Evolutionary conservation across 2,888 invertebrate species (phyloP).

Genomic region (Falcaria lacertinaria): DNA sequence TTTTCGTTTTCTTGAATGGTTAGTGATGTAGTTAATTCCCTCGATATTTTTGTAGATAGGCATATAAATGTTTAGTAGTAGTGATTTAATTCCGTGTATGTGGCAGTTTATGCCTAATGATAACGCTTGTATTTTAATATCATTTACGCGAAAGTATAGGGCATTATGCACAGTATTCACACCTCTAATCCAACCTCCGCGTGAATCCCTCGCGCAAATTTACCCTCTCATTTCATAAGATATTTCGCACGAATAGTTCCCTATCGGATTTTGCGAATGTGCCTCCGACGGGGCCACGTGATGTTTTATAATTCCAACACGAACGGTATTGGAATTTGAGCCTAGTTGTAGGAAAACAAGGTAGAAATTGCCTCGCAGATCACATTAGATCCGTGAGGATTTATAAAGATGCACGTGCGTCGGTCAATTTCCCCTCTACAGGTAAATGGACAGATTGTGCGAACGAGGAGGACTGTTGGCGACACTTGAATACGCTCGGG

Average conservation of each 20-base stretch:
- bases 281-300: conserved; percentile 33
- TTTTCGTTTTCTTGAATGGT: too few relatives aligned
- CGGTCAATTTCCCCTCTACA: conserved; percentile 47
- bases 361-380: conserved; percentile 5
- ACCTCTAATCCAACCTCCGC: conserved; percentile 19
- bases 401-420: conserved; percentile 33
- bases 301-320: conserved; percentile 9
- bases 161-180: conserved; percentile 6
- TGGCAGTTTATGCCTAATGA: too few relatives aligned
- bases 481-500: conserved; percentile 13
- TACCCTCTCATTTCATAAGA: conserved; percentile 51
- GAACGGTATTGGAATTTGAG: conserved; percentile 12
- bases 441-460: conserved; percentile 28
- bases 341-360: conserved; percentile 18
- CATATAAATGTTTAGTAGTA: too few relatives aligned
- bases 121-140: too few relatives aligned
- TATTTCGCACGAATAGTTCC: conserved; percentile 53
- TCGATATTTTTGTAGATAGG: too few relatives aligned
- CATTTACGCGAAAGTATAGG: not conserved
- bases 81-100: too few relatives aligned
- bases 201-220: conserved; percentile 45
- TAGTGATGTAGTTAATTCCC: too few relatives aligned
- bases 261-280: conserved; percentile 40
- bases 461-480: conserved; percentile 7
- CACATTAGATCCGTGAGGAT: conserved; percentile 4